Evolutionary conservation across 1,140 invertebrate species (phyloP).

Genomic region (Cylas formicarius): DNA sequence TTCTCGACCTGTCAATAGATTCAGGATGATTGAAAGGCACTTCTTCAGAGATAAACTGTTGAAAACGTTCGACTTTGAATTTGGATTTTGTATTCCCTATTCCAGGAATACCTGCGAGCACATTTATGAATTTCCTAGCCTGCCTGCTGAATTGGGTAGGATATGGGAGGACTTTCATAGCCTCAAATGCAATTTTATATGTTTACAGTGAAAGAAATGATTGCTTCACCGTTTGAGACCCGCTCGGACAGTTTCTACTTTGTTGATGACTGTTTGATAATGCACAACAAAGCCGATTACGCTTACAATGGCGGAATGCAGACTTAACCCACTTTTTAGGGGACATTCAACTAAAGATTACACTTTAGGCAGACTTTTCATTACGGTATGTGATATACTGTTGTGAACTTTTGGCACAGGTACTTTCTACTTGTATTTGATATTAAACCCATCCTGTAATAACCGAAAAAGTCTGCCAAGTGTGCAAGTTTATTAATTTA

Average conservation of each 20-base stretch:
- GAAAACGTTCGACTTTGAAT: slow-evolving; percentile 99
- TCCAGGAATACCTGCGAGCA: slow-evolving; percentile 97
- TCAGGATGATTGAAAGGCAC: slow-evolving; percentile 97
- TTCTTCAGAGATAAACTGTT: slow-evolving; percentile 90
- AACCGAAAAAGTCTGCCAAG: too few species aligned
- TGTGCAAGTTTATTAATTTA: too few species aligned
- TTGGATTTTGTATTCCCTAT: slow-evolving; percentile 98
- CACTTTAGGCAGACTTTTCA: too few species aligned
- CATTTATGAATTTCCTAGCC: slow-evolving; percentile 95
- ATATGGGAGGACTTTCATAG: not conserved
- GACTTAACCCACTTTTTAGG: slow-evolving; percentile 37
- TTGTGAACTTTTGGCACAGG: too few species aligned
- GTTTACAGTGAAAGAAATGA: slow-evolving; percentile 89
- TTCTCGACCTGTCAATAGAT: slow-evolving; percentile 83
- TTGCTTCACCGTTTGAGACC: slow-evolving; percentile 91
- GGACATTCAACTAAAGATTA: too few species aligned
- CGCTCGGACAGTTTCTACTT: slow-evolving; percentile 98
- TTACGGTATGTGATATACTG: too few species aligned
- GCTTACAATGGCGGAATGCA: slow-evolving; percentile 75
- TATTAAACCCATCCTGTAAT: too few species aligned
- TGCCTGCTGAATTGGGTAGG: slow-evolving; percentile 78
- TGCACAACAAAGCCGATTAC: slow-evolving; percentile 99
- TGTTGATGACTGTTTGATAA: slow-evolving; percentile 91
- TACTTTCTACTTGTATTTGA: too few species aligned
- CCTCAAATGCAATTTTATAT: slow-evolving; percentile 1